Evolutionary conservation across 2,888 invertebrate genomes (phyloP).

Genomic region (Rhogogaster chlorosoma): DNA sequence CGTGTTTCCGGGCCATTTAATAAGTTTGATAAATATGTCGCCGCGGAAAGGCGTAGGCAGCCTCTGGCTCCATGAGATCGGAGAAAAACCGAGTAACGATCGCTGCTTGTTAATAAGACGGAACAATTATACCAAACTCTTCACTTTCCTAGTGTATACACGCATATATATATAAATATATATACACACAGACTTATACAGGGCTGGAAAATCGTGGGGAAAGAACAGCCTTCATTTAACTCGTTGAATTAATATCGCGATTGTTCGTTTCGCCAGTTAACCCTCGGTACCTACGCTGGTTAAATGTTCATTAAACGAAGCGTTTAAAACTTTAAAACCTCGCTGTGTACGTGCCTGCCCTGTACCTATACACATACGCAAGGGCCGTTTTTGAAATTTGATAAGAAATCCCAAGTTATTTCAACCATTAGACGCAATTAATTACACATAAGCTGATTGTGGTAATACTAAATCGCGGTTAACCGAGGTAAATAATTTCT

Average conservation of each 20-base stretch:
- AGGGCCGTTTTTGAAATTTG: neutral
- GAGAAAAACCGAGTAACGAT: neutral
- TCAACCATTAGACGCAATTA: neutral
- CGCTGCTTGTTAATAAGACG: conserved; percentile 40
- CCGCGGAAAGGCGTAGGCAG: neutral
- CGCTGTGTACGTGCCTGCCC: neutral
- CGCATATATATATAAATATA: neutral
- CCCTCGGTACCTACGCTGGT: conserved; percentile 17
- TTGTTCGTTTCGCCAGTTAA: conserved; percentile 44
- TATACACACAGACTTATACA: conserved; percentile 4
- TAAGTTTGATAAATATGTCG: conserved; percentile 49
- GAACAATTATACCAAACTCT: conserved; percentile 44
- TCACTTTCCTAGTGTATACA: neutral
- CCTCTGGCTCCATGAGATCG: neutral
- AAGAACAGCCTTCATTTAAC: conserved; percentile 41
- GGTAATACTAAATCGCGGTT: neutral
- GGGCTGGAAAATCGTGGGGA: conserved; percentile 41
- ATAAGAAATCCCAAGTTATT: neutral
- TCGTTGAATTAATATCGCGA: conserved; percentile 43
- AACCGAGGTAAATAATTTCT: neutral
- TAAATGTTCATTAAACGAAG: conserved; percentile 30
- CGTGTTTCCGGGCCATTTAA: conserved; percentile 40
- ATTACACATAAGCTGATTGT: neutral
- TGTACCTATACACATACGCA: neutral
- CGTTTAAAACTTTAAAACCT: conserved; percentile 15